Conservation (phyloP, 1,140 invertebrate genomes). For the Pentalonia nigronervosa region DNA sequence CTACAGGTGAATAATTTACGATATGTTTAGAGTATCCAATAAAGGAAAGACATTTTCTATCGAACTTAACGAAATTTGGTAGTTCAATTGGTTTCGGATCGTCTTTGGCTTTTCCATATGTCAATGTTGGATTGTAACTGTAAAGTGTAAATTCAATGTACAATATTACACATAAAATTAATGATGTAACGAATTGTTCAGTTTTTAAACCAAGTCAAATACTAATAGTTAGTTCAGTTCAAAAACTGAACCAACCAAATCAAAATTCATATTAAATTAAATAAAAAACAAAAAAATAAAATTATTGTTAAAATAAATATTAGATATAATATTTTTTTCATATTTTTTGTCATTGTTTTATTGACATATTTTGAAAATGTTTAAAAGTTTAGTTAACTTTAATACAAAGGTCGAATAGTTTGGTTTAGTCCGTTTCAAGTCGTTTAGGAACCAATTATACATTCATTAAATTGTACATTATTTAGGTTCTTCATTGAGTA, state of each 20-base stretch:
- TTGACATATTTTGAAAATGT: neutral
- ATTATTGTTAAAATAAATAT: neutral
- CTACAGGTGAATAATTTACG: conserved; percentile 62
- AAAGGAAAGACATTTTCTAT: conserved; percentile 50
- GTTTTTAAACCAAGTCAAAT: neutral
- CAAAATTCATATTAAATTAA: neutral
- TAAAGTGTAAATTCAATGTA: neutral
- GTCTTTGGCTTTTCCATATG: conserved; percentile 41
- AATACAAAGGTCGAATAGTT: neutral
- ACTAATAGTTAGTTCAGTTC: neutral
- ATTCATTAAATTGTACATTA: neutral
- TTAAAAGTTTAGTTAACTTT: neutral
- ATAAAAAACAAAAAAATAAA: neutral
- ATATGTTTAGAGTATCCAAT: conserved; percentile 47
- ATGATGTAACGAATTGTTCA: neutral
- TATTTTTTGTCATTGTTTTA: neutral
- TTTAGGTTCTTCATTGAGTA: neutral
- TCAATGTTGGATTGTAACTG: conserved; percentile 44
- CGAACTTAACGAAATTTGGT: conserved; percentile 46
- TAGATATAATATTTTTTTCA: neutral
- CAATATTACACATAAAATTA: neutral
- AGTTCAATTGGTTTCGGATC: neutral
- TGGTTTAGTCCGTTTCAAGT: neutral
- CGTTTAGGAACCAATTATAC: no score
- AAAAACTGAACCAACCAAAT: neutral